phyloP scores from a whole-genome alignment of 2,113 vertebrate species.

The Ochotona curzoniae region DNA sequence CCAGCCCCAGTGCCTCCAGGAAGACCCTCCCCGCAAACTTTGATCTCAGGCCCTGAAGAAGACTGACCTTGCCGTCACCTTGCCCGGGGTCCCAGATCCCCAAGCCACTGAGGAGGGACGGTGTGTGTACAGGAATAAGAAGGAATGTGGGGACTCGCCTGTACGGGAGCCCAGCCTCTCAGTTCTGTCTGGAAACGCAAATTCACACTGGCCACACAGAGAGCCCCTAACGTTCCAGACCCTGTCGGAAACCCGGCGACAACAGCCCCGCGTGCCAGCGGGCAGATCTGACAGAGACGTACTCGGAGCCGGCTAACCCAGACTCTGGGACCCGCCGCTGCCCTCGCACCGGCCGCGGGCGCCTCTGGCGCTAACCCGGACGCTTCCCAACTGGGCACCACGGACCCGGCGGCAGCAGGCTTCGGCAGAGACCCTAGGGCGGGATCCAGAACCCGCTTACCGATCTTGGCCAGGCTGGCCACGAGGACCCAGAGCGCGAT shows the following conservation, averaged over 20 bases:
- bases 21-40: background rate
- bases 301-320: no score
- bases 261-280: no score
- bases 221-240: no score
- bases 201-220: no score
- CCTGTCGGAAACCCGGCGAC: no score
- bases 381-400: background rate
- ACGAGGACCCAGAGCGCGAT: slow-evolving; percentile 93
- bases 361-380: background rate
- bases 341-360: background rate
- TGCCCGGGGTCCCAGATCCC: slow-evolving; percentile 15
- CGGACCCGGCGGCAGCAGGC: no score
- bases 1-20: no score
- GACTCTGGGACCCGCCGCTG: background rate
- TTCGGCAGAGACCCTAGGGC: background rate
- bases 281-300: no score
- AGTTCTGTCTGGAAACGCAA: no score
- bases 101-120: background rate
- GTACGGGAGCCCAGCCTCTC: no score
- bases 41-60: background rate
- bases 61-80: slow-evolving; percentile 72
- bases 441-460: slow-evolving; percentile 82
- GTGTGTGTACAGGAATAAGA: no score
- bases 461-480: slow-evolving; percentile 92
- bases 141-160: no score